These are phyloP conservation scores for Toxotes lorentzi DNA, from an alignment of 2,797 vertebrate species.

Conservation along the genomic window DNA sequence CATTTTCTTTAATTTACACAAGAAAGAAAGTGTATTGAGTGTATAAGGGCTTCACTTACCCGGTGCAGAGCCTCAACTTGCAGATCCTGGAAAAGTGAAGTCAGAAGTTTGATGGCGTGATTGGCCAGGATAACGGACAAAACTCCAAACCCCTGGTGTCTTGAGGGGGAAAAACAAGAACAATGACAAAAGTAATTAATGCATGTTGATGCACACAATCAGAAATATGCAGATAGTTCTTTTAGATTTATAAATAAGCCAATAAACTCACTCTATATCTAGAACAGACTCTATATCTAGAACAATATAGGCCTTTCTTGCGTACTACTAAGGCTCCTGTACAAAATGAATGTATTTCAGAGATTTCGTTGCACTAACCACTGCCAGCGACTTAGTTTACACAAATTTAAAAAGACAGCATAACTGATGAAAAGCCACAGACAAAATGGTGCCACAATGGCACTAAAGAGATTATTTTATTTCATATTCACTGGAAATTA, in stretches of 20 bases:
- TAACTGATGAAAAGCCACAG: not conserved
- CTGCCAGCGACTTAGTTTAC: not conserved
- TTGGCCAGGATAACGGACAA: constrained; percentile 97
- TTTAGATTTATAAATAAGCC: not conserved
- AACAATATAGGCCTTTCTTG: not conserved
- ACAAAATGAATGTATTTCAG: not conserved
- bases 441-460: not conserved
- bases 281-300: not conserved
- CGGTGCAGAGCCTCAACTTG: constrained; percentile 97
- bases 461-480: not conserved
- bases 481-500: constrained; percentile 61
- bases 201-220: not conserved
- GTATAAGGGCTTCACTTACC: constrained; percentile 77
- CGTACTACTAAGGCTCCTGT: not conserved
- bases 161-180: constrained; percentile 58
- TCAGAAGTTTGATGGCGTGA: constrained; percentile 95
- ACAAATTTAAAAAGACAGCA: not conserved
- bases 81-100: constrained; percentile 97
- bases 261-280: not conserved
- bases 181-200: constrained; percentile 3
- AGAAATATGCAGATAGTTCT: not conserved
- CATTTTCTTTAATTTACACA: not conserved
- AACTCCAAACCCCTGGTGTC: constrained; percentile 98
- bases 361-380: not conserved
- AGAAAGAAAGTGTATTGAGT: not conserved